Evolutionary conservation across 2,888 invertebrate genomes (phyloP).

Genomic region (Melikaiella ostensackeni): DNA sequence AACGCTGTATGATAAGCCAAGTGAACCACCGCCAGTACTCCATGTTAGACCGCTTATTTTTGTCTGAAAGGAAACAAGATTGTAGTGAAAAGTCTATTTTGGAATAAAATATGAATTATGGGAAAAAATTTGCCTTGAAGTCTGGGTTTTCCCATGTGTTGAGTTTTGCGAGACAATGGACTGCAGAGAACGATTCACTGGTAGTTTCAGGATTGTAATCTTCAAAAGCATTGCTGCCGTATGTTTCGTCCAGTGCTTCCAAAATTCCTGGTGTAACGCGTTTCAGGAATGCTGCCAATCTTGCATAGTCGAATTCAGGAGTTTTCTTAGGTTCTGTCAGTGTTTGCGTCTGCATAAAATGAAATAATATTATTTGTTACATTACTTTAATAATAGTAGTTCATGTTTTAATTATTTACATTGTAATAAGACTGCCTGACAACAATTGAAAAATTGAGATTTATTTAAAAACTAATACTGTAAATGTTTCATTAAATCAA

Average conservation of each 20-base stretch:
- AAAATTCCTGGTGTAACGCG: slow-evolving; percentile 70
- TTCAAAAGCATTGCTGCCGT: slow-evolving; percentile 69
- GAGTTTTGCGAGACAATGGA: slow-evolving; percentile 65
- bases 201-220: slow-evolving; percentile 65
- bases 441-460: not conserved
- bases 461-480: not conserved
- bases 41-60: slow-evolving; percentile 71
- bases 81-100: not conserved
- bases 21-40: slow-evolving; percentile 71
- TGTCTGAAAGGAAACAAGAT: slow-evolving; percentile 57
- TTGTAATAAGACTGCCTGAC: too few species aligned
- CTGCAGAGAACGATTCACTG: slow-evolving; percentile 56
- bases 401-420: not conserved
- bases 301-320: slow-evolving; percentile 65
- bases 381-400: too few species aligned
- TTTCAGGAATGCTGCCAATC: slow-evolving; percentile 70
- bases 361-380: not conserved
- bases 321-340: slow-evolving; percentile 54
- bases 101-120: not conserved
- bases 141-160: slow-evolving; percentile 60
- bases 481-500: slow-evolving; percentile 10
- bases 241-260: slow-evolving; percentile 70
- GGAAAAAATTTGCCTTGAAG: slow-evolving; percentile 58
- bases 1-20: slow-evolving; percentile 67
- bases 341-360: slow-evolving; percentile 68